Conservation (phyloP, 2,113 vertebrate genomes). For the Ageneiosus marmoratus region DNA sequence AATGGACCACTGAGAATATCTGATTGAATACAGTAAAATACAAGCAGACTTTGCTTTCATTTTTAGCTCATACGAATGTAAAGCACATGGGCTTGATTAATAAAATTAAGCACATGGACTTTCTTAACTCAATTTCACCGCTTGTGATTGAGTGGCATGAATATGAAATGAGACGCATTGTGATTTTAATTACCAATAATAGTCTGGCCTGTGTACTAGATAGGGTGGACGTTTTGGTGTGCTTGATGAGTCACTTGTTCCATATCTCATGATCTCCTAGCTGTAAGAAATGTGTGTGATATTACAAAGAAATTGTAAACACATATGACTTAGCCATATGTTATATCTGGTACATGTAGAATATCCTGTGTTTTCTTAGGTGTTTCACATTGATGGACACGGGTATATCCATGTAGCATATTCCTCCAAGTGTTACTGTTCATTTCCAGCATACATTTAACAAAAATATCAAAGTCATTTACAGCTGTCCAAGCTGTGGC, state of each 20-base stretch:
- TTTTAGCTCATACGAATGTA: neutral
- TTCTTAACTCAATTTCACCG: neutral
- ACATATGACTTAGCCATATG: neutral
- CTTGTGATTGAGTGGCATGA: slow-evolving; percentile 4
- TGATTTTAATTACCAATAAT: neutral
- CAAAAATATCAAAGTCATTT: neutral
- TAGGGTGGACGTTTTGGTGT: neutral
- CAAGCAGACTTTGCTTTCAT: neutral
- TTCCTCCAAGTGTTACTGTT: neutral
- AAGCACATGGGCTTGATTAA: neutral
- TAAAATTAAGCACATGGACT: neutral
- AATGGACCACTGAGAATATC: neutral
- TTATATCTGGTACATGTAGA: neutral
- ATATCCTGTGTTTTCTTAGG: neutral
- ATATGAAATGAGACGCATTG: neutral
- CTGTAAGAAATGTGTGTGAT: neutral
- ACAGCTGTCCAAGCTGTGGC: neutral
- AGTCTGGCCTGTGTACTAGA: neutral
- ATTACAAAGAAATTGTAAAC: neutral
- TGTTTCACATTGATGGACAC: neutral
- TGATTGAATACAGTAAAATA: neutral
- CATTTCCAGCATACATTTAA: neutral
- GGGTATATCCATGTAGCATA: neutral
- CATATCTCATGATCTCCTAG: neutral
- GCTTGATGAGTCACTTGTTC: neutral